These are phyloP conservation scores for Sphecodes monilicornis DNA, from an alignment of 2,888 invertebrate species.

Conservation along the genomic window DNA sequence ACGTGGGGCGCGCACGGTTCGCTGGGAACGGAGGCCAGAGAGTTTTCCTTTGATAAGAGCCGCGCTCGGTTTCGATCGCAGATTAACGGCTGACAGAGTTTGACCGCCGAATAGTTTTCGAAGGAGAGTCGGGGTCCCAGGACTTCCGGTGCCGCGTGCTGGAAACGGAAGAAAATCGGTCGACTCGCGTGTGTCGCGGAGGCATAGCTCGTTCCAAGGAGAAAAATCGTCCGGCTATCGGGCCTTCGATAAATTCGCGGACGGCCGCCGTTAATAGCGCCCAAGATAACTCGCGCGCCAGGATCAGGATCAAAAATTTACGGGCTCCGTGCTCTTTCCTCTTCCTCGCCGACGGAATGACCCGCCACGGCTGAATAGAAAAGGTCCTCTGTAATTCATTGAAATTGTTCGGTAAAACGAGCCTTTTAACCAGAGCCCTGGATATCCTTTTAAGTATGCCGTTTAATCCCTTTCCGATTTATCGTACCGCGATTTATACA, in stretches of 20 bases:
- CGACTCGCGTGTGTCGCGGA: background rate
- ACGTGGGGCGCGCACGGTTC: constrained; percentile 37
- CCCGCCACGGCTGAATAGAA: background rate
- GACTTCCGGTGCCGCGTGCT: background rate
- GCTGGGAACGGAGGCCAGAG: constrained; percentile 51
- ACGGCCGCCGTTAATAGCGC: constrained; percentile 26
- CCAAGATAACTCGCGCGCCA: constrained; percentile 36
- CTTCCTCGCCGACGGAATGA: background rate
- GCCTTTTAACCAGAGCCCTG: background rate
- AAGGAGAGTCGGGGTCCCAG: constrained; percentile 7
- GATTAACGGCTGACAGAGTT: constrained; percentile 52
- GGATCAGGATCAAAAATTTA: constrained; percentile 46
- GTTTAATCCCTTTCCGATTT: background rate
- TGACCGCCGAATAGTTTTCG: constrained; percentile 41
- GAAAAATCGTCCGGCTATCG: constrained; percentile 37
- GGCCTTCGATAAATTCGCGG: constrained; percentile 46
- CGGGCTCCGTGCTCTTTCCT: background rate
- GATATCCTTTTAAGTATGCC: background rate
- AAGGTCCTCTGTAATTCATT: background rate
- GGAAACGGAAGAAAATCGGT: background rate
- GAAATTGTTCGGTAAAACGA: constrained; percentile 7
- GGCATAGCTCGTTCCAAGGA: background rate
- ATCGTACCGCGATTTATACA: background rate
- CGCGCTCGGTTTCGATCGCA: constrained; percentile 34
- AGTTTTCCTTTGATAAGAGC: constrained; percentile 67